These are phyloP conservation scores for Eolophus roseicapilla DNA, from an alignment of 2,113 vertebrate genomes.

Conservation along the genomic window DNA sequence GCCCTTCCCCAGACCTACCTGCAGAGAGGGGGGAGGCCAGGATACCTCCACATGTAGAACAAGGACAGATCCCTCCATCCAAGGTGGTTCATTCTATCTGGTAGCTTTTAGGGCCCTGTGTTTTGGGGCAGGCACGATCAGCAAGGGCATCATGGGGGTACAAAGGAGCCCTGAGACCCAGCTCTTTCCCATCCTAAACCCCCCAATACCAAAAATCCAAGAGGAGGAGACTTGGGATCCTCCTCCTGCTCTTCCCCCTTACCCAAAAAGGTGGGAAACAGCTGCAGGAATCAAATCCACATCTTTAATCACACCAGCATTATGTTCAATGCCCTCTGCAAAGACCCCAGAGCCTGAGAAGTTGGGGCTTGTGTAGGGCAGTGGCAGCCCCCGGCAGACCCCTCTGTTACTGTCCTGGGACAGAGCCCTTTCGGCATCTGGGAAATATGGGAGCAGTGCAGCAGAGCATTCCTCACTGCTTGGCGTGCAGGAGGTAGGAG, in stretches of 20 bases:
- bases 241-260: not conserved
- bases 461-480: not conserved
- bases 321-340: not conserved
- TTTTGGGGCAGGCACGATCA: not conserved
- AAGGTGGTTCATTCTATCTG: not conserved
- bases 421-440: not conserved
- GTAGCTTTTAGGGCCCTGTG: rapidly evolving
- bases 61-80: rapidly evolving
- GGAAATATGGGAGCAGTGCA: not conserved
- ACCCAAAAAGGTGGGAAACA: not conserved
- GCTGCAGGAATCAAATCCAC: not conserved
- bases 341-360: not conserved
- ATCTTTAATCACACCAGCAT: not conserved
- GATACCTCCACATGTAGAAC: rapidly evolving
- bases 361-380: not conserved
- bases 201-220: no score
- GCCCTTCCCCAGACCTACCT: not conserved
- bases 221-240: not conserved
- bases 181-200: not conserved
- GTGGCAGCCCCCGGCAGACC: not conserved
- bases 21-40: not conserved
- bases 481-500: rapidly evolving
- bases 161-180: not conserved
- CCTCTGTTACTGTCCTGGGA: not conserved
- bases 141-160: not conserved